Percentiles rank a stretch among this genome's conserved stretches.
Conservation (phyloP, 2,797 vertebrate genomes). For the Sparus aurata region DNA sequence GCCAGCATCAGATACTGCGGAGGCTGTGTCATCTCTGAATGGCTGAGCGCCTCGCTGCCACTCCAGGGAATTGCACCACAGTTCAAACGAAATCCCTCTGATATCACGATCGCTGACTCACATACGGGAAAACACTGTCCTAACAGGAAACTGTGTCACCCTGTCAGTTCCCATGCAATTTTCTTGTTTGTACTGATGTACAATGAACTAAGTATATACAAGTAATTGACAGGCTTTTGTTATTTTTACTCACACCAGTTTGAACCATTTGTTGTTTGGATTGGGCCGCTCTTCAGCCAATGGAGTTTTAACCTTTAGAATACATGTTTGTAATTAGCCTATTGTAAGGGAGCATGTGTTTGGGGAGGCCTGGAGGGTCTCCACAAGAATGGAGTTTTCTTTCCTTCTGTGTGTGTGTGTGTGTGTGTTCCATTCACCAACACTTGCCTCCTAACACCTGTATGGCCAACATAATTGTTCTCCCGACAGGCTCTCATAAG, state of each 20-base stretch:
- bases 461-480: conserved; percentile 76
- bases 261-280: conserved; percentile 10
- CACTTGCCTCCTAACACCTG: conserved; percentile 80
- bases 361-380: conserved; percentile 71
- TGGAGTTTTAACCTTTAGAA: conserved; percentile 79
- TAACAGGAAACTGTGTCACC: conserved; percentile 40
- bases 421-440: conserved; percentile 77
- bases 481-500: conserved; percentile 74
- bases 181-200: too few relatives aligned
- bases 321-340: conserved; percentile 84
- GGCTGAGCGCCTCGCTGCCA: conserved; percentile 42
- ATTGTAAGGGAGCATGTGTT: conserved; percentile 87
- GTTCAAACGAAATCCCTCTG: conserved; percentile 46
- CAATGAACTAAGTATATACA: too few relatives aligned
- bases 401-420: conserved; percentile 37
- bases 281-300: conserved; percentile 39
- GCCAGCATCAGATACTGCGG: conserved; percentile 52
- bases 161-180: conserved; percentile 4
- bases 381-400: conserved; percentile 39
- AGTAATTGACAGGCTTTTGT: not conserved
- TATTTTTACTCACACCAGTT: conserved; percentile 24
- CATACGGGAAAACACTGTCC: conserved; percentile 53
- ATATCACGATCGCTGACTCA: conserved; percentile 44
- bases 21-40: conserved; percentile 56
- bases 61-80: conserved; percentile 55